phyloP scores from a whole-genome alignment of 2,888 invertebrate species.

The Malacosoma neustria region DNA sequence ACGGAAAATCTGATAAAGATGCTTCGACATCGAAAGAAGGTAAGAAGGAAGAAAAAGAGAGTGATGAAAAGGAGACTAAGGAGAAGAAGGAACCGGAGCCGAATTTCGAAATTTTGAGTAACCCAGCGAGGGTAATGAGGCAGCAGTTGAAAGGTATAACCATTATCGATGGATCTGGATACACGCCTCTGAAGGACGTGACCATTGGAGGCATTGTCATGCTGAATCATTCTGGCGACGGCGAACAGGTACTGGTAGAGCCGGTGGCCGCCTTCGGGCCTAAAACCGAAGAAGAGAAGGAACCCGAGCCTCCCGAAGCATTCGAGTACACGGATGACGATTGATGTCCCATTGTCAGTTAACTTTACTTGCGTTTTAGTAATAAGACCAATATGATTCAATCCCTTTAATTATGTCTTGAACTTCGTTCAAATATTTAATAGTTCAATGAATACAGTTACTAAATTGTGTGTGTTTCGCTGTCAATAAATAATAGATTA shows the following conservation, averaged over 20 bases:
- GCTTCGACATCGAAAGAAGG: slow-evolving; percentile 60
- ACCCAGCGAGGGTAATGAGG: slow-evolving; percentile 96
- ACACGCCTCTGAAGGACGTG: slow-evolving; percentile 91
- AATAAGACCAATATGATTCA: slow-evolving; percentile 32
- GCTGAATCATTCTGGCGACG: slow-evolving; percentile 88
- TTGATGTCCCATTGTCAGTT: slow-evolving; percentile 53
- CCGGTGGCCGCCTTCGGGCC: slow-evolving; percentile 94
- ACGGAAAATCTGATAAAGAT: slow-evolving; percentile 64
- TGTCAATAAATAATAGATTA: slow-evolving; percentile 27
- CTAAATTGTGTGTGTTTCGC: slow-evolving; percentile 39
- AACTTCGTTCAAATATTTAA: too few species aligned
- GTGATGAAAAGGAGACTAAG: slow-evolving; percentile 58
- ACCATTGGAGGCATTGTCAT: slow-evolving; percentile 97
- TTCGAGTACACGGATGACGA: slow-evolving; percentile 97
- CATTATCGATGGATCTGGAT: slow-evolving; percentile 87
- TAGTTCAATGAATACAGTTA: slow-evolving; percentile 27
- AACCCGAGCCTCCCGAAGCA: slow-evolving; percentile 97
- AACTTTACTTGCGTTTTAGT: slow-evolving; percentile 24
- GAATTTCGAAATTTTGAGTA: slow-evolving; percentile 90
- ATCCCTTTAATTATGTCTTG: slow-evolving; percentile 35
- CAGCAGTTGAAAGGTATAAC: slow-evolving; percentile 89
- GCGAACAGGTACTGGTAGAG: slow-evolving; percentile 91
- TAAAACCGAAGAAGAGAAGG: slow-evolving; percentile 94
- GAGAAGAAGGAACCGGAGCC: slow-evolving; percentile 92
- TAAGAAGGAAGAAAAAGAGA: slow-evolving; percentile 65